Conservation (phyloP, 2,113 vertebrate species). For the Ptychochromis oligacanthus region DNA sequence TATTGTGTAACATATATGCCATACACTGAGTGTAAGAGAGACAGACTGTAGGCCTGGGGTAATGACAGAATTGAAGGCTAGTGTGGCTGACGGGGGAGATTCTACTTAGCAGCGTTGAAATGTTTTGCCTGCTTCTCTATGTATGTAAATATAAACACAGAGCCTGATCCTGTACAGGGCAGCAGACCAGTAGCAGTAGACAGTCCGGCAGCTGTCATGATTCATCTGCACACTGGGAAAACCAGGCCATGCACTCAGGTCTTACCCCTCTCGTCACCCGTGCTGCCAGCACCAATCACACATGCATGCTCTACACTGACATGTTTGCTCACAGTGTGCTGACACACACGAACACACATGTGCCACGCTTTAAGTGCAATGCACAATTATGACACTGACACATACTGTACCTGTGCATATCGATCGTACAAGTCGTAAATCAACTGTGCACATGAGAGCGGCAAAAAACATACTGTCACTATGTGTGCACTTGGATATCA, state of each 20-base stretch:
- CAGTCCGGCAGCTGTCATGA: slow-evolving; percentile 77
- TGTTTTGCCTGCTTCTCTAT: slow-evolving; percentile 52
- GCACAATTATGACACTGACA: slow-evolving; percentile 19
- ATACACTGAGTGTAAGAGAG: neutral
- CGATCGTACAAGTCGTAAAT: neutral
- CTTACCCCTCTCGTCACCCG: slow-evolving; percentile 55
- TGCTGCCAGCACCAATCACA: slow-evolving; percentile 62
- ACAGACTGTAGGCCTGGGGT: slow-evolving; percentile 1
- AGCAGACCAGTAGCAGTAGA: slow-evolving; percentile 61
- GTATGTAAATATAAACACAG: slow-evolving; percentile 71
- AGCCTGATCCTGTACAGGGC: slow-evolving; percentile 41
- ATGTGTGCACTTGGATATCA: slow-evolving; percentile 21
- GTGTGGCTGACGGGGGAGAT: neutral
- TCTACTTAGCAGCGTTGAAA: slow-evolving; percentile 34
- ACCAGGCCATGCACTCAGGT: slow-evolving; percentile 63
- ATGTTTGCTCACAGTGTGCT: slow-evolving; percentile 54
- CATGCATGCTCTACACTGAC: slow-evolving; percentile 48
- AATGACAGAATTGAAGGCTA: neutral
- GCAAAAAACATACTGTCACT: neutral
- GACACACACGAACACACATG: slow-evolving; percentile 31
- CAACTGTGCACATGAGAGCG: neutral
- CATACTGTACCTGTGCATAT: neutral
- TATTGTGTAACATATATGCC: slow-evolving; percentile 28
- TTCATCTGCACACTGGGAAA: slow-evolving; percentile 70
- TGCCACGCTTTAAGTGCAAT: neutral